Evolutionary conservation across 2,797 vertebrate genomes (phyloP).

Genomic region (Mastacembelus armatus): DNA sequence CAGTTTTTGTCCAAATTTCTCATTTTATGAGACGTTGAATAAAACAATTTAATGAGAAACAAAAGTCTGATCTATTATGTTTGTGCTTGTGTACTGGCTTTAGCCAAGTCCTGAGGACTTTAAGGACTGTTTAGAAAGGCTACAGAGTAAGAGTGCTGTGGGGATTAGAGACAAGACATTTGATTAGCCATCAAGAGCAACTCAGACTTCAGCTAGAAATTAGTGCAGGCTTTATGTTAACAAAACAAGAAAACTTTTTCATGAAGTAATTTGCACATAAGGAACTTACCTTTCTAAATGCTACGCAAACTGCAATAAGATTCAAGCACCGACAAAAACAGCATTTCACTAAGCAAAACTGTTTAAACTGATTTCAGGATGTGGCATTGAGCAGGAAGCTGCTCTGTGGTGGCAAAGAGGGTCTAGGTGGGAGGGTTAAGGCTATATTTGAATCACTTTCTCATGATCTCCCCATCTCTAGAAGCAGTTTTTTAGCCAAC

Average conservation of each 20-base stretch:
- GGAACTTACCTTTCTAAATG: conserved; percentile 73
- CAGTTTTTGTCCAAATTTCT: neutral
- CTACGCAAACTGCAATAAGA: conserved; percentile 80
- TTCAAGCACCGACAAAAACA: conserved; percentile 84
- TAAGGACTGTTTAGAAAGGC: conserved; percentile 13
- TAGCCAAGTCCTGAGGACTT: conserved; percentile 17
- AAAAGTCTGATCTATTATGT: neutral
- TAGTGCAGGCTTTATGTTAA: conserved; percentile 95
- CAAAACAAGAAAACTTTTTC: conserved; percentile 78
- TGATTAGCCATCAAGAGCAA: conserved; percentile 55
- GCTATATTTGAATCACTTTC: conserved; percentile 64
- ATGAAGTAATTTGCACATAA: conserved; percentile 87
- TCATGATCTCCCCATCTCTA: conserved; percentile 37
- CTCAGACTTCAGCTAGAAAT: conserved; percentile 84
- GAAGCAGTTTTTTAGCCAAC: conserved; percentile 37
- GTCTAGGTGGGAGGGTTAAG: conserved; percentile 64
- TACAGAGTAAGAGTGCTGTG: conserved; percentile 16
- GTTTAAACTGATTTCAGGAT: conserved; percentile 62
- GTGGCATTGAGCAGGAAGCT: conserved; percentile 45
- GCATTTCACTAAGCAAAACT: conserved; percentile 77
- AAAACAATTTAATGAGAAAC: neutral
- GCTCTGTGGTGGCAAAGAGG: conserved; percentile 28
- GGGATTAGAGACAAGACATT: conserved; percentile 62
- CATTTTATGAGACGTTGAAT: conserved; percentile 47
- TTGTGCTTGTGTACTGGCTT: conserved; percentile 12